Percentiles rank a stretch among this genome's conserved stretches.
Conservation (phyloP, 2,113 vertebrate species). For the Eulemur macaco region DNA sequence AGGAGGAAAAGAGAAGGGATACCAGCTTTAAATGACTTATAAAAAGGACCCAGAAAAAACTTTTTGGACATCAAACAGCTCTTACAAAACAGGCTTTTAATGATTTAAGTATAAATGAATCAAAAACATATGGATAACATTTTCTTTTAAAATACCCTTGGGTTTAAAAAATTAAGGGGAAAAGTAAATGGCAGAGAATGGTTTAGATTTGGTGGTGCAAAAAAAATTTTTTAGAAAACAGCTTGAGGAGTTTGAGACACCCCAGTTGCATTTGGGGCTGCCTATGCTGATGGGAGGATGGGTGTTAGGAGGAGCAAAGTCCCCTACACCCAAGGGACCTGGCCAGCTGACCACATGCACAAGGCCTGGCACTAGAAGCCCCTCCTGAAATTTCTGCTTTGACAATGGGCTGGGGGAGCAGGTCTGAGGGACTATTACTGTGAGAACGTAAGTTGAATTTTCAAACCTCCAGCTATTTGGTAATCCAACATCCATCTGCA, state of each 20-base stretch:
- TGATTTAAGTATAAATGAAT: constrained; percentile 80
- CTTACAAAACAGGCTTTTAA: constrained; percentile 76
- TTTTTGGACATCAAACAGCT: constrained; percentile 76
- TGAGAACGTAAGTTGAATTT: constrained; percentile 58
- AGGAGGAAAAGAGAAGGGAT: constrained; percentile 52
- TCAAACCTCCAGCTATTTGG: neutral
- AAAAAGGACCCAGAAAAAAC: constrained; percentile 60
- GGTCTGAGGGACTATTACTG: neutral
- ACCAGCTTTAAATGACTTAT: constrained; percentile 71
- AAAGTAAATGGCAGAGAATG: constrained; percentile 67
- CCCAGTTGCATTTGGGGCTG: neutral
- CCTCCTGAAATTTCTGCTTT: neutral
- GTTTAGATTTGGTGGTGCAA: constrained; percentile 64
- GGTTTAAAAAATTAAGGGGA: constrained; percentile 67
- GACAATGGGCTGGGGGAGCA: neutral
- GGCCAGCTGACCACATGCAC: neutral
- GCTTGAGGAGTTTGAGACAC: constrained; percentile 1
- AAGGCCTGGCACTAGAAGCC: neutral
- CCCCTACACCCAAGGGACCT: neutral
- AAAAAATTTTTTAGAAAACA: constrained; percentile 47
- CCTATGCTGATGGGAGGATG: neutral
- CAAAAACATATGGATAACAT: constrained; percentile 72
- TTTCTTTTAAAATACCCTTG: constrained; percentile 73
- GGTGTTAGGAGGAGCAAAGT: too few relatives aligned
- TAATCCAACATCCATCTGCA: neutral